Percentiles rank a stretch among this genome's conserved stretches.
phyloP scores from a whole-genome alignment of 1,140 invertebrate genomes.

The Gryllus bimaculatus region DNA sequence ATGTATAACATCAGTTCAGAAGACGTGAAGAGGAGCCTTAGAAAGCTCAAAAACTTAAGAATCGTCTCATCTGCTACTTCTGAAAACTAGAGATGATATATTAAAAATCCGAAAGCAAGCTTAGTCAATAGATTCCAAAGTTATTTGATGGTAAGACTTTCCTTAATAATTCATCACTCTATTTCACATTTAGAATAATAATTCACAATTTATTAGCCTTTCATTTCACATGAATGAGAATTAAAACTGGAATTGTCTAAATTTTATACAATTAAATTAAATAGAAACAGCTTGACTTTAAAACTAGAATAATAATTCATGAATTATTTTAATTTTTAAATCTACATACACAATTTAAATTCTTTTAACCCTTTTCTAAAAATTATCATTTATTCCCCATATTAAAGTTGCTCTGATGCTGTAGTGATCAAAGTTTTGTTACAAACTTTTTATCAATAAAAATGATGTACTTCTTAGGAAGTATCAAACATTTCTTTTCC shows the following conservation, averaged over 20 bases:
- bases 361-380: not conserved
- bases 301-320: not conserved
- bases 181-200: not conserved
- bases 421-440: not conserved
- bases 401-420: not conserved
- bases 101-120: slow-evolving; percentile 83
- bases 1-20: slow-evolving; percentile 83
- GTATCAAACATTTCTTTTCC: not conserved
- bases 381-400: too few relatives aligned
- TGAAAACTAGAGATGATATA: slow-evolving; percentile 54
- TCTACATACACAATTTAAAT: not conserved
- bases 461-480: not conserved
- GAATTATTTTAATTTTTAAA: not conserved
- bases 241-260: too few relatives aligned
- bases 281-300: not conserved
- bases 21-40: slow-evolving; percentile 88
- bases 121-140: slow-evolving; percentile 72
- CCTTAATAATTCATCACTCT: not conserved
- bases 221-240: too few relatives aligned
- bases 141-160: slow-evolving; percentile 34
- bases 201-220: too few relatives aligned
- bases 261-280: too few relatives aligned
- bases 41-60: slow-evolving; percentile 77
- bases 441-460: not conserved
- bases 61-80: slow-evolving; percentile 29